Evolutionary conservation across 2,113 vertebrate genomes (phyloP).

Genomic region (Oncorhynchus nerka): DNA sequence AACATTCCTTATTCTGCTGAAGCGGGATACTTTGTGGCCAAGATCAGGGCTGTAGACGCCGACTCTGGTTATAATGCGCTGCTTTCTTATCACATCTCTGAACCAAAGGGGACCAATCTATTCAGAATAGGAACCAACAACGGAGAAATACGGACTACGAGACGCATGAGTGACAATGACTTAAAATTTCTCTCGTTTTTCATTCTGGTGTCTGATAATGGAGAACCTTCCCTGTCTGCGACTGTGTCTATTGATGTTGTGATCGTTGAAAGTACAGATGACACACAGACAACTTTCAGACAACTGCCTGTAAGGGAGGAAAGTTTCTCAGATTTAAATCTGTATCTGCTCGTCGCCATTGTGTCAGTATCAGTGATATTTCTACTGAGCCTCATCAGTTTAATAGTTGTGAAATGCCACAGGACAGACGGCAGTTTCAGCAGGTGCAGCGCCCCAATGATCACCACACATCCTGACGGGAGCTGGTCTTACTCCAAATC

Average conservation of each 20-base stretch:
- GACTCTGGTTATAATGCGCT: slow-evolving; percentile 31
- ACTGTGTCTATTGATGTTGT: slow-evolving; percentile 29
- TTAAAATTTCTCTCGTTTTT: too few species aligned
- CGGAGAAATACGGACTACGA: too few species aligned
- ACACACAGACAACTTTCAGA: slow-evolving; percentile 8
- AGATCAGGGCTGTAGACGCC: too few species aligned
- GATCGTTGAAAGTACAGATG: slow-evolving; percentile 16
- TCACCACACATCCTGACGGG: slow-evolving; percentile 20
- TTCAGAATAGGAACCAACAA: slow-evolving; percentile 2
- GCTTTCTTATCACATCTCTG: slow-evolving; percentile 25
- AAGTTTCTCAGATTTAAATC: too few species aligned
- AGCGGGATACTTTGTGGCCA: too few species aligned
- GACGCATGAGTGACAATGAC: too few species aligned
- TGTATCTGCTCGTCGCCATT: slow-evolving; percentile 13
- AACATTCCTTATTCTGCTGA: too few species aligned
- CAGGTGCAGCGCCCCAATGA: slow-evolving; percentile 21
- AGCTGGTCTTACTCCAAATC: slow-evolving; percentile 29
- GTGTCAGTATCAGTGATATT: slow-evolving; percentile 26
- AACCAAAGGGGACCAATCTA: slow-evolving; percentile 22
- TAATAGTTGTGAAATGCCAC: slow-evolving; percentile 27
- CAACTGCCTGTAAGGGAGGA: neutral
- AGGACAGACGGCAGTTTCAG: slow-evolving; percentile 19
- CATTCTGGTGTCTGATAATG: neutral
- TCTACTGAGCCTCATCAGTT: slow-evolving; percentile 20
- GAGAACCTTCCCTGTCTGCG: slow-evolving; percentile 23